Conservation (phyloP, 1,140 invertebrate species). For the Listronotus oregonensis region DNA sequence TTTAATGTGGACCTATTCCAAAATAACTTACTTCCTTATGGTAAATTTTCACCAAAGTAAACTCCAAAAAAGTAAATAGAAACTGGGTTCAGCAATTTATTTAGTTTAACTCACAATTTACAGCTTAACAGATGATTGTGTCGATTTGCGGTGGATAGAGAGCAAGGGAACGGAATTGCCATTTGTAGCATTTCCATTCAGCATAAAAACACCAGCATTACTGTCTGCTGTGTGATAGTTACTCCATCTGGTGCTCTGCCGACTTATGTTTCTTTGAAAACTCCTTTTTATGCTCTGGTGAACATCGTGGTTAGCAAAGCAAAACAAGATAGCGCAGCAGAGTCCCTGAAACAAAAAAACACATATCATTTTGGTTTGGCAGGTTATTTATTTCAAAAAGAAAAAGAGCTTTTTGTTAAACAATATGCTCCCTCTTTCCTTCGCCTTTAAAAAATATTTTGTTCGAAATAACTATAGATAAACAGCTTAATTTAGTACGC, state of each 20-base stretch:
- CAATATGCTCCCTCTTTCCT: too few relatives aligned
- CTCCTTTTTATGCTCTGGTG: slow-evolving; percentile 57
- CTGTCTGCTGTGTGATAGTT: slow-evolving; percentile 48
- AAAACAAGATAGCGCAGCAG: slow-evolving; percentile 83
- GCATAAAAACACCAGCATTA: slow-evolving; percentile 49
- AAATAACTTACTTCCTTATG: too few relatives aligned
- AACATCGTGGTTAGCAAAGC: slow-evolving; percentile 91
- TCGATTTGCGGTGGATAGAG: slow-evolving; percentile 43
- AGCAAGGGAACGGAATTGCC: slow-evolving; percentile 42
- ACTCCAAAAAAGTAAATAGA: too few relatives aligned
- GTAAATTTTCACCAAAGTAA: too few relatives aligned
- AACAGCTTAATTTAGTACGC: too few relatives aligned
- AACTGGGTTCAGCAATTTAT: too few relatives aligned
- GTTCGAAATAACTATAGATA: too few relatives aligned
- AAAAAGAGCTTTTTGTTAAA: too few relatives aligned
- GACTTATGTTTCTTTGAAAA: slow-evolving; percentile 50
- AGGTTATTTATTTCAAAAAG: slow-evolving; percentile 6
- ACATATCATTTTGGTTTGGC: too few relatives aligned
- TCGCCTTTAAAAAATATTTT: too few relatives aligned
- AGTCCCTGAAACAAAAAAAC: slow-evolving; percentile 66
- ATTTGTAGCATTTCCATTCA: slow-evolving; percentile 48
- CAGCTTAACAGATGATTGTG: slow-evolving; percentile 20
- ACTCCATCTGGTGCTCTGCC: slow-evolving; percentile 45
- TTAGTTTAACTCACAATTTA: background rate
- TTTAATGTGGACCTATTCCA: too few relatives aligned